Evolutionary conservation across 2,113 vertebrate species (phyloP), one percentile per base, ranked within the genome.

Genomic region (Menidia beryllina): DNA sequence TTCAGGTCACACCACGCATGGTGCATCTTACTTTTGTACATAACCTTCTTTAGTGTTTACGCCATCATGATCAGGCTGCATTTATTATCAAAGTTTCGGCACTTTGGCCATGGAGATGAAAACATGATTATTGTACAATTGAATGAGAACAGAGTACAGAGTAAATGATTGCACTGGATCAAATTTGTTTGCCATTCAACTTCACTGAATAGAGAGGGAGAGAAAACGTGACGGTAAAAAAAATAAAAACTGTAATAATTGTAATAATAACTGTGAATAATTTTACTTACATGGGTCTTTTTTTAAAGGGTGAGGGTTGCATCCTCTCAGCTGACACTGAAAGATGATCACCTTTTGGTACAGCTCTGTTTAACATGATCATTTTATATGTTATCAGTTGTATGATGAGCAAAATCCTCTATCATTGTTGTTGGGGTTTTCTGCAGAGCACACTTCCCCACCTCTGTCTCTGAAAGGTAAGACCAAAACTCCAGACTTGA

Each of bases 11-110:
- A 38, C 50, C 55, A n/a, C n/a, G n/a, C n/a, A 50, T 23, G 10
- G 38, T 56, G 39, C 21, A n/a, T 65, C 70, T 69, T 53, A 25
- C 47, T 81, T 66, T 51, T 36, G 15, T 20, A 41, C 47, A 55
- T 60, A 53, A 69, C 39, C 25, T 20, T 50, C 39, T 55, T 62
- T 51, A 70, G 5, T 36, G 23, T 27, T 66, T 62, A 17, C 36
- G 14, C 53, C 50, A 50, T 48, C 30, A 8, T 30, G 57, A 71
- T 74, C 69, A 73, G 49, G 24, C 13, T 72, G 26, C 49, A 52
- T 41, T 56, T 41, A 49, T 14, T 24, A 53, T 57, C 2, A 25
- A 70, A 20, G 41, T 19, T 36, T 12, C 9, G 7, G 2, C 8
- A 24, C 21, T 41, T 41, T 41, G 13, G 39, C 13, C 41, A 45